Conservation (phyloP, 2,888 invertebrate species). For the Heliconius erato region DNA sequence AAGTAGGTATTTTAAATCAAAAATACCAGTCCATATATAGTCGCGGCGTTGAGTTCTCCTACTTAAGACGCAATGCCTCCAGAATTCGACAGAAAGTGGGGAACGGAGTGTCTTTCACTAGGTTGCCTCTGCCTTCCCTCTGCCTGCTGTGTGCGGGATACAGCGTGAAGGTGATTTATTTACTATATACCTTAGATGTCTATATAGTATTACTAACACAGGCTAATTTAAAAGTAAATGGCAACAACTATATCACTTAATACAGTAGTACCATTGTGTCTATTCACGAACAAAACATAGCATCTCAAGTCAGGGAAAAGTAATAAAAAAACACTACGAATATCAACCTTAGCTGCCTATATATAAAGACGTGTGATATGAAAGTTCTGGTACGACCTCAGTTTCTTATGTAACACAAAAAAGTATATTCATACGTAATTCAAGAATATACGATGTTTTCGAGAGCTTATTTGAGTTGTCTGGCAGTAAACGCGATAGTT, state of each 20-base stretch:
- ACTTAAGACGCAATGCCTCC: no score
- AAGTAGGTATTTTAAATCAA: no score
- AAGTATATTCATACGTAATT: constrained; percentile 37
- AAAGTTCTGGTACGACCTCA: constrained; percentile 41
- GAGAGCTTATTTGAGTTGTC: not conserved
- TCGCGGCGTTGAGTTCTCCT: no score
- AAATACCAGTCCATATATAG: not conserved
- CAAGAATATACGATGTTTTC: constrained; percentile 18
- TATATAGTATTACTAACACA: not conserved
- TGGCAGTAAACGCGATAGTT: no score
- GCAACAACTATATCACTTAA: not conserved
- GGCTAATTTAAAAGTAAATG: constrained; percentile 4
- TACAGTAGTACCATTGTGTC: constrained; percentile 31
- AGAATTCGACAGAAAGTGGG: no score
- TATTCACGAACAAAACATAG: constrained; percentile 35
- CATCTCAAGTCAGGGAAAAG: constrained; percentile 31
- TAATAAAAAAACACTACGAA: constrained; percentile 31
- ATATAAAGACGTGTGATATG: constrained; percentile 24
- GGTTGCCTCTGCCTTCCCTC: no score
- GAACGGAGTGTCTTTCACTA: no score
- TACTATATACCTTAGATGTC: no score
- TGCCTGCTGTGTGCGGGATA: no score
- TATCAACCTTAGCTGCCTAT: constrained; percentile 29
- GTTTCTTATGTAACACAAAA: constrained; percentile 52
- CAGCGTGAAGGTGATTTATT: no score